Evolutionary conservation across 2,113 vertebrate species (phyloP), one percentile per base, ranked within the genome.

Genomic region (Coturnix japonica): DNA sequence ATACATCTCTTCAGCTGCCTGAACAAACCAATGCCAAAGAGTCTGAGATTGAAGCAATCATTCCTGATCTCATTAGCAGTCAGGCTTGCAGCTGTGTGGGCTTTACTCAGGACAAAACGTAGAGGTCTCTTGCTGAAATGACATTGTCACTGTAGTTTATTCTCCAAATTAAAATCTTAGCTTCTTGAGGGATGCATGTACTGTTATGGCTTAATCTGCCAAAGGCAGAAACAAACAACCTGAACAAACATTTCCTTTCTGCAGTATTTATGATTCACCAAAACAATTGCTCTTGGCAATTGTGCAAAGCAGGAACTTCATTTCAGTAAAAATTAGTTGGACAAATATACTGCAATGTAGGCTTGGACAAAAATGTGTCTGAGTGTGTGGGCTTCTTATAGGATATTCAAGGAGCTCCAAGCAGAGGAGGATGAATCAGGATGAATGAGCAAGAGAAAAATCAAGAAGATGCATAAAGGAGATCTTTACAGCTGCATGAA

Each of bases 241-340:
- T 92, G 80, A 94, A 89, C 61, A 41, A 90, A 95, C 87, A 61
- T 95, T 96, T 95, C 89, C 83, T 95, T 96, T 94, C 74, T 89
- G 85, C 93, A 95, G 71, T 75, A 89, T 96, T 95, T 94, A 95
- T 96, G 95, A 96, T 95, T 97, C 96, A 97, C 93, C 93, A 90
- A 96, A 97, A 95, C 92, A 96, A 93, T 94, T 75, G 92, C 92
- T 95, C 54, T 80, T 72, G 94, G 95, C 93, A 94, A 81, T 80
- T 87, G 74, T 88, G 90, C 76, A 86, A 96, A 81, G 64, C 74
- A 88, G 83, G 83, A 93, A 77, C 76, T 93, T 96, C 85, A 92
- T 86, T 94, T 70, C 81, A 69, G 88, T 82, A 90, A 91, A 87
- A 94, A 94, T 84, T 83, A 87, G 53, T 89, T 93, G 95, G 89